These are phyloP conservation scores for Physella acuta DNA, from an alignment of 1,140 invertebrate genomes.

Conservation along the genomic window DNA sequence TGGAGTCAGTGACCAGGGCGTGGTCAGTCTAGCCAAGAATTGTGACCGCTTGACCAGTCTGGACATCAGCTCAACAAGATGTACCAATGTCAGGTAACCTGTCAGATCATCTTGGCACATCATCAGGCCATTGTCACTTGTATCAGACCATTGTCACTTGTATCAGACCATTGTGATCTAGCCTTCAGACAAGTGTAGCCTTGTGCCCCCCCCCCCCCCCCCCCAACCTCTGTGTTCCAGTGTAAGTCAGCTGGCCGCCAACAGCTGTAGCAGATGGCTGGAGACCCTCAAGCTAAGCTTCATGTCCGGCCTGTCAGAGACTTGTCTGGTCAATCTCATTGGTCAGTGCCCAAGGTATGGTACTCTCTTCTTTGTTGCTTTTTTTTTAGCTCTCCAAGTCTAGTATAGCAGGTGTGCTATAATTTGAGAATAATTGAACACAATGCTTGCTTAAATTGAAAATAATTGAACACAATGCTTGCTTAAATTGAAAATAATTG, in stretches of 20 bases:
- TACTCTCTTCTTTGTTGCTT: neutral
- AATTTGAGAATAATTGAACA: neutral
- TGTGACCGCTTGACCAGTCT: slow-evolving; percentile 48
- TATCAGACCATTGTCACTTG: neutral
- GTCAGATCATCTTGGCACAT: neutral
- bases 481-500: neutral
- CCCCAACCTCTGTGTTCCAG: too few relatives aligned
- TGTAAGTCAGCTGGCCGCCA: slow-evolving; percentile 47
- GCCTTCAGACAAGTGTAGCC: too few relatives aligned
- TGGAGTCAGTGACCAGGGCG: slow-evolving; percentile 48
- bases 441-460: neutral
- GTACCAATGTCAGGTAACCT: slow-evolving; percentile 49
- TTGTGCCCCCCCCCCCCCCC: too few relatives aligned
- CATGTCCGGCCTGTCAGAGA: slow-evolving; percentile 46
- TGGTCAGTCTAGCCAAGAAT: slow-evolving; percentile 49
- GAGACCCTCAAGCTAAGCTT: slow-evolving; percentile 54
- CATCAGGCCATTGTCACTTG: neutral
- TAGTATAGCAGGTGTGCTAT: neutral
- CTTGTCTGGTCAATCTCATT: slow-evolving; percentile 43
- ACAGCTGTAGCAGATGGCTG: slow-evolving; percentile 42
- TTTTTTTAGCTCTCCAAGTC: neutral
- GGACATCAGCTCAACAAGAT: slow-evolving; percentile 56
- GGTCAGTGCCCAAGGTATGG: slow-evolving; percentile 49
- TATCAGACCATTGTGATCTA: neutral
- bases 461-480: neutral